Conservation (phyloP, 2,113 vertebrate genomes). For the Mormoops blainvillei region DNA sequence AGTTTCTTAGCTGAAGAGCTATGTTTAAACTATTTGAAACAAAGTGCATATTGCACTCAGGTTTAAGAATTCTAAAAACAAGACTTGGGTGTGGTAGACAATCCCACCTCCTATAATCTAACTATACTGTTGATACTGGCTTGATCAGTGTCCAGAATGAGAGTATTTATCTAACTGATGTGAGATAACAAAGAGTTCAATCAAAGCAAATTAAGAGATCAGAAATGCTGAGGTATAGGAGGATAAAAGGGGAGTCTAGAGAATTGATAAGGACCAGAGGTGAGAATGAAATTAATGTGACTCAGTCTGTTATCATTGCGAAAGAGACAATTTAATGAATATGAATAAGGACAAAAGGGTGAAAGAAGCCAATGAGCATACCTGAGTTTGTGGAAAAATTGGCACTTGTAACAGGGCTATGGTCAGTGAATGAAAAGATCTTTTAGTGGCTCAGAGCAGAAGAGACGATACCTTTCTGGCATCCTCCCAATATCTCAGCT, state of each 20-base stretch:
- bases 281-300: not conserved
- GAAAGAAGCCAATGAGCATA: not conserved
- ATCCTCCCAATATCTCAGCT: not conserved
- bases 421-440: not conserved
- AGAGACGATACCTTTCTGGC: not conserved
- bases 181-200: not conserved
- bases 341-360: not conserved
- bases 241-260: not conserved
- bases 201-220: not conserved
- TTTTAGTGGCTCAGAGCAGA: not conserved
- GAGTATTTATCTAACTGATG: not conserved
- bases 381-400: not conserved
- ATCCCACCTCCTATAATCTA: not conserved
- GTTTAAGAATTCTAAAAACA: not conserved
- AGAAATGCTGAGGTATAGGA: not conserved
- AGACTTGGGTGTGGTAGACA: not conserved
- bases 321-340: not conserved
- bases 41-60: not conserved
- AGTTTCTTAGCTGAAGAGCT: not conserved
- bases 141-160: not conserved
- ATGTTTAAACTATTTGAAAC: not conserved
- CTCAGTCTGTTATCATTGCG: not conserved
- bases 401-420: not conserved
- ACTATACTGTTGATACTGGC: not conserved
- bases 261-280: not conserved